Base-by-base conservation (phyloP, 2,888 invertebrate genomes). In the Bombylius discolor region DNA sequence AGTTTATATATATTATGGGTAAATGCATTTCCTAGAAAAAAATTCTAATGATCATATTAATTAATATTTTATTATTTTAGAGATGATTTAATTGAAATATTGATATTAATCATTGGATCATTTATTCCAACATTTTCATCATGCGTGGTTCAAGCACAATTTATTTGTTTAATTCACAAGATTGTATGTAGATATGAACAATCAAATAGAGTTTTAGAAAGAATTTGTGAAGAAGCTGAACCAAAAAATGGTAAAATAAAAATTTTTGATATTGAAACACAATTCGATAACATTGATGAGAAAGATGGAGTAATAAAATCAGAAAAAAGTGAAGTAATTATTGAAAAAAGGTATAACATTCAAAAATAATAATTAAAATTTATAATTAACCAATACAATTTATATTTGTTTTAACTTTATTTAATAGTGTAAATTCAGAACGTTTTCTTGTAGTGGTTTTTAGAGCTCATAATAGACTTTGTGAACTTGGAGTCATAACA, bases 381-480 rank as follows among this genome's bases (percentile, higher is more conserved):
- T 23, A 23, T 23, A 23, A 23, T 23, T 23, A 23, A 23, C 23
- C 3, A 23, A 23, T 23, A 23, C 3, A 23, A 3, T 23, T 23
- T 23, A 23, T 23, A 23, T 49, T 49, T 42, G 4, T 42, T 42
- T 42, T 42, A 11, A 11, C 5, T 42, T 5, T 34, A 9, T 14
- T 23, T 5, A 33, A 33, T 49, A 59, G 57, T n/a, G 33, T 46
- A 13, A 52, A 58, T 32, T 52, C 56, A 5, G 73, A 73, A 58
- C 59, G 61, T 7, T 69, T 66, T 60, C 56, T 74, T n/a, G 70
- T 70, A 8, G 67, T 68, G 36, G 62, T 74, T 8, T 74, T 74
- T 44, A 67, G 66, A 36, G 55, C 73, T 23, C 74, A 74, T 45
- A 71, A 73, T 53, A 68, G 67, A 61, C 69, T 74, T 39, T 68